phyloP scores from a whole-genome alignment of 2,797 vertebrate species.

The Ptychadena robeensis region DNA sequence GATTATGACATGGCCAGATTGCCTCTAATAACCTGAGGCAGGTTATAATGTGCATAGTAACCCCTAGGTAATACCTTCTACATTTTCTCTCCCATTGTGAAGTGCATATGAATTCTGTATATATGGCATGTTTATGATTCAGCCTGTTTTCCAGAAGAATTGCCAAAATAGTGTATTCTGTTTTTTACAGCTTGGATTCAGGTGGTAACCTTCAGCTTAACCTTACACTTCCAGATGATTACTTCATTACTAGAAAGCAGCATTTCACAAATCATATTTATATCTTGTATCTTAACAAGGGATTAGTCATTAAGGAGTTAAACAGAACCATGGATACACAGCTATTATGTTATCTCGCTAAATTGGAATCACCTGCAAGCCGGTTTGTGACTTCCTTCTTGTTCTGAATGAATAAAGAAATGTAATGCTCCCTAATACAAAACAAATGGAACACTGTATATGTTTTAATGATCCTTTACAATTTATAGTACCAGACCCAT shows the following conservation, averaged over 20 bases:
- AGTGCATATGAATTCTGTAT: background rate
- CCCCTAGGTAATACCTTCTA: background rate
- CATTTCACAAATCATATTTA: slow-evolving; percentile 44
- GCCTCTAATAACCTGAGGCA: no score
- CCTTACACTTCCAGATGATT: slow-evolving; percentile 24
- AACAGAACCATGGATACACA: slow-evolving; percentile 49
- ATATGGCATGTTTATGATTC: background rate
- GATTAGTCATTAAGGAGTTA: slow-evolving; percentile 47
- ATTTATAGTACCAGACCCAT: slow-evolving; percentile 43
- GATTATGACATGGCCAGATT: no score
- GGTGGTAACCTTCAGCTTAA: slow-evolving; percentile 23
- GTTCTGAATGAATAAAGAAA: slow-evolving; percentile 33
- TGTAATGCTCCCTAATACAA: slow-evolving; percentile 51
- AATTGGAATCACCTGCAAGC: slow-evolving; percentile 59
- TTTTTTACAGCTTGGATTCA: slow-evolving; percentile 36
- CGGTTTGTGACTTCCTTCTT: slow-evolving; percentile 46
- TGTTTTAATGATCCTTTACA: slow-evolving; percentile 51
- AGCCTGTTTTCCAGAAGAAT: background rate
- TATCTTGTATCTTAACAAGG: slow-evolving; percentile 23
- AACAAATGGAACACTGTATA: slow-evolving; percentile 55
- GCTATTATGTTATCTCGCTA: slow-evolving; percentile 53
- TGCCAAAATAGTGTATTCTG: slow-evolving; percentile 30
- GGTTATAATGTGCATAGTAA: background rate
- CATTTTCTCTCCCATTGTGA: background rate
- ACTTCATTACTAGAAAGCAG: slow-evolving; percentile 29